Evolutionary conservation across 2,113 vertebrate species (phyloP), one percentile per base, ranked within the genome.

Genomic region (Cyprinodon tularosa): DNA sequence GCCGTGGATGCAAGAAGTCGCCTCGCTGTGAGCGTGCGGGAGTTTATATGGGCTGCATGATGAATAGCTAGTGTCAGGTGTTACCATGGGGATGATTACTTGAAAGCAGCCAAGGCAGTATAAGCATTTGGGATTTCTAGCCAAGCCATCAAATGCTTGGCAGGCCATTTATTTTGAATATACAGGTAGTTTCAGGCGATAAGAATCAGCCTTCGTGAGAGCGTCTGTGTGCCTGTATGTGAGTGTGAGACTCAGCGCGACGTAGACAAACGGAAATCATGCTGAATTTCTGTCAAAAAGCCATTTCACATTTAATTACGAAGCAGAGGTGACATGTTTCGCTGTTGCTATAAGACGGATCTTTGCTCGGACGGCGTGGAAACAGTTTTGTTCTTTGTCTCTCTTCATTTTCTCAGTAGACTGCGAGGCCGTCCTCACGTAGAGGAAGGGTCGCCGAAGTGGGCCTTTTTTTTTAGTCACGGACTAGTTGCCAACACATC

Each of bases 31-130:
- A 91, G 87, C 86, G 89, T 88, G 88, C 77, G 45, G 69, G 86
- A 86, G 91, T 92, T 90, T 86, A 90, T 91, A 93, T 60, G 84
- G 88, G 83, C 83, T 72, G 84, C 86, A 71, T 92, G 90, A 93
- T 93, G 90, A 93, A 93, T 93, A 90, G 91, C 90, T 85, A 81
- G 85, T 93, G 91, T 93, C 92, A 92, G 90, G 84, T 90, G 92
- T 93, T 93, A 89, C 92, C 91, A 93, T 91, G 91, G 91, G 83
- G 90, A 93, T 92, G 92, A 93, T 93, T 91, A 92, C 90, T 90
- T 85, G 90, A 91, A 90, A 91, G 90, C 89, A 89, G 90, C 86
- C 83, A 42, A 87, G 91, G 91, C 88, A 80, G 76, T 86, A 84
- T 81, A 88, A 90, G 92, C 91, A 90, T 92, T 92, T 84, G 86